Base-by-base conservation (phyloP, 2,888 invertebrate genomes). In the Stegophylla sp. region DNA sequence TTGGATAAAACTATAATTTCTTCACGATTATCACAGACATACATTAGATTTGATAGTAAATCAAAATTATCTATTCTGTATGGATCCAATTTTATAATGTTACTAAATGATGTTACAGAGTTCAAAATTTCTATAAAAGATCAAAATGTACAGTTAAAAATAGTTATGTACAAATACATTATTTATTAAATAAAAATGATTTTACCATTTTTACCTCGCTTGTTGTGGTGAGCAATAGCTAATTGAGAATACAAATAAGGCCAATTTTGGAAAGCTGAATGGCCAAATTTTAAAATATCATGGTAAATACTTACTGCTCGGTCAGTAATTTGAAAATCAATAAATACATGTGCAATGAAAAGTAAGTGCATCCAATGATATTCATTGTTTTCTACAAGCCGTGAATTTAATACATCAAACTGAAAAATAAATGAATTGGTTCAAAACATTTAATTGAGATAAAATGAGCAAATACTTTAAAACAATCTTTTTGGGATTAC, bases 61-160 rank as follows among this genome's bases (percentile, higher is more conserved):
- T 99, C 98, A 90, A 98, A 93, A 86, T 97, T 95, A 85, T 98
- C 98, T 63, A 99, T 88, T 59, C 98, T 90, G 86, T 92, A 97
- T 0, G 98, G 99, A 89, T 99, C 99, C 84, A 90, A 89, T 84
- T 92, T 91, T 13, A 76, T 77, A 61, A 82, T 82, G 53, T 56
- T 69, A 63, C 34, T 82, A 53, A 81, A 82, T 41, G 72, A 66
- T 34, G 51, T 51, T 20, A 83, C 41, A 15, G 82, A 82, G n/a
- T 77, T 61, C 13, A n/a, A 17, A 17, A 83, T 82, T 77, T 82
- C 71, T 77, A 48, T 41, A 64, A 28, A 72, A 59, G 43, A 72
- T 82, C 17, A 23, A 26, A 41, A 77, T 23, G 66, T 82, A 72
- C 81, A 43, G 64, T 56, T 53, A 41, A 20, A n/a, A 48, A 76